Conservation (phyloP, 2,113 vertebrate species). For the Oxyruncus cristatus region DNA sequence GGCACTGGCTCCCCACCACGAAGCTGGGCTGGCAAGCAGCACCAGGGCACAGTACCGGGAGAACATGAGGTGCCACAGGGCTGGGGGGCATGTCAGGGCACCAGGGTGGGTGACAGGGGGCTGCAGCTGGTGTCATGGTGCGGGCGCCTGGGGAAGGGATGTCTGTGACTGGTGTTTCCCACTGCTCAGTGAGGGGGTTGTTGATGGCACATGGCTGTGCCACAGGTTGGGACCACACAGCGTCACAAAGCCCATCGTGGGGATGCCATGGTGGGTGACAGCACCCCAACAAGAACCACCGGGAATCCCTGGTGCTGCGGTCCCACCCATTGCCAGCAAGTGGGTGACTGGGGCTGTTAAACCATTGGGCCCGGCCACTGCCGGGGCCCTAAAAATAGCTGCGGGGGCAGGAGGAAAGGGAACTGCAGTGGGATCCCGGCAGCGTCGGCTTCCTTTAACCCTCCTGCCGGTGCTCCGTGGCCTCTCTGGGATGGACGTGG, state of each 20-base stretch:
- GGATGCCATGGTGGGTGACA: not conserved
- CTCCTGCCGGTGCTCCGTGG: rapidly evolving
- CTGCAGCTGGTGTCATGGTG: not conserved
- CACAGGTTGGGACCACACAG: not conserved
- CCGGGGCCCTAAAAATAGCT: slow-evolving; percentile 11
- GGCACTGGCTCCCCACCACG: rapidly evolving
- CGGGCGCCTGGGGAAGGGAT: not conserved
- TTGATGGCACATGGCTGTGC: not conserved
- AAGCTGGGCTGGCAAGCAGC: not conserved
- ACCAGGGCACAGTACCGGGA: not conserved
- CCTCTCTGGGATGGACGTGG: not conserved
- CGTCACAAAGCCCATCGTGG: rapidly evolving
- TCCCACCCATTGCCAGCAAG: not conserved
- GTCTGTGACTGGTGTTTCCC: not conserved
- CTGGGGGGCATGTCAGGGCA: not conserved
- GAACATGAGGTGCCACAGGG: rapidly evolving
- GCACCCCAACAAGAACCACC: rapidly evolving
- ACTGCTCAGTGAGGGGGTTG: not conserved
- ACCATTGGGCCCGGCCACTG: not conserved
- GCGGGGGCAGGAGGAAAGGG: slow-evolving; percentile 5
- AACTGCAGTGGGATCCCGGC: not conserved
- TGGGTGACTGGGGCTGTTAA: not conserved
- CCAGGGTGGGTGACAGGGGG: not conserved
- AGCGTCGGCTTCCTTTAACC: not conserved
- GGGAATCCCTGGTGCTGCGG: not conserved